Base-by-base conservation (phyloP, 1,140 invertebrate species). In the Cydia amplana region DNA sequence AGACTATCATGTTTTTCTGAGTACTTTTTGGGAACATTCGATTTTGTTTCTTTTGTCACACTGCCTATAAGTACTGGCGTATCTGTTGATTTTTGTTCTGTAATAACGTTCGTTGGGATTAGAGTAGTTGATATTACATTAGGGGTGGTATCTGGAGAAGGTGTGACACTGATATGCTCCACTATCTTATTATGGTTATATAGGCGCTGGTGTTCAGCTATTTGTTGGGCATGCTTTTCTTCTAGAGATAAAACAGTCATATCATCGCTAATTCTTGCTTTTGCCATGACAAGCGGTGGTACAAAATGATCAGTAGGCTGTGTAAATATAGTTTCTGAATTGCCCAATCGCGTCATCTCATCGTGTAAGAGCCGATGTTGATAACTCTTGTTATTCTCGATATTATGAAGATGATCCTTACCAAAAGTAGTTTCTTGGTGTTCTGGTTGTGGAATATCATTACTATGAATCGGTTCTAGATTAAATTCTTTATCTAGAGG, bases 281-380 rank as follows among this genome's bases (percentile, higher is more conserved):
- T 93, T 46, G 93, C 93, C 91, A 93, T 93, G 18, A 93, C 93
- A 36, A 93, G 77, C 10, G 93, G 93, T 20, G 93, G 93, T 20
- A 93, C 86, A 79, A 93, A 93, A 80, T 93, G 93, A 79, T 93
- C 93, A 9, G 92, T 91, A 2, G 93, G 88, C 82, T 93, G 92
- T 49, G 87, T 93, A 80, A 91, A 93, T 79, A 93, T 92, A 70
- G 84, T 91, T 81, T 93, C 90, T 72, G 88, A 85, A 75, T 89
- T 91, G 14, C 88, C 90, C 74, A 89, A 79, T 18, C 87, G 81
- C 7, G 90, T 87, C 23, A 92, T 77, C 78, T 93, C 87, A 63
- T 91, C 87, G 28, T 93, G 90, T 46, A 93, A 76, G 73, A 87
- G 82, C 81, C 88, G 91, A 79, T 91, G 85, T 75, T 93, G 88